Percentiles rank a stretch among this genome's conserved stretches.
phyloP scores from a whole-genome alignment of 2,113 vertebrate species.

The Microtus richardsoni region DNA sequence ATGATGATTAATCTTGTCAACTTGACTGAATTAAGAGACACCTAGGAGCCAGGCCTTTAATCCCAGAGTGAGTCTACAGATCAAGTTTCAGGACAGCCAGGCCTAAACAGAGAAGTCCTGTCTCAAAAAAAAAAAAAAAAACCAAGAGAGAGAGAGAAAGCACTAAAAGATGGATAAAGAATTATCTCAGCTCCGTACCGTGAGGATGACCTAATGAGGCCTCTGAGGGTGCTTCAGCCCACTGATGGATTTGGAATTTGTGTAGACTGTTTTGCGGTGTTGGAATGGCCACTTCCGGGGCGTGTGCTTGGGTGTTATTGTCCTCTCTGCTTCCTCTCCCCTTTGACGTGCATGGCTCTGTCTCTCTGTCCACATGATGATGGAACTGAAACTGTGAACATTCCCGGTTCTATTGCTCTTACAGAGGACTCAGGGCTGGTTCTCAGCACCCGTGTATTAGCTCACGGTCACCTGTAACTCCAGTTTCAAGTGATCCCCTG shows the following conservation, averaged over 20 bases:
- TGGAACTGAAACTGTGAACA: background rate
- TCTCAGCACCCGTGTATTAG: background rate
- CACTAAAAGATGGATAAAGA: too few relatives aligned
- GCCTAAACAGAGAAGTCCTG: background rate
- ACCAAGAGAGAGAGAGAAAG: background rate
- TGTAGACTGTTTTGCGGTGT: background rate
- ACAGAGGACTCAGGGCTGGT: background rate
- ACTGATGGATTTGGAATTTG: background rate
- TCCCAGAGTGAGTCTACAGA: too few relatives aligned
- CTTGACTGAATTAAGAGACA: background rate
- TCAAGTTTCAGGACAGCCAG: background rate
- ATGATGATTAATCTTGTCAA: background rate
- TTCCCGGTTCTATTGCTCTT: background rate
- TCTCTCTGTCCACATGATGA: background rate
- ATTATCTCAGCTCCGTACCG: too few relatives aligned
- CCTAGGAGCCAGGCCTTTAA: background rate
- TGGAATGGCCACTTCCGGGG: background rate
- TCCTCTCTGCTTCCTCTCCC: background rate
- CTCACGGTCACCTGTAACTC: background rate
- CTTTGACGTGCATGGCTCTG: background rate
- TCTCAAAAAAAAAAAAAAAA: too few relatives aligned
- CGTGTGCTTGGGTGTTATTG: background rate
- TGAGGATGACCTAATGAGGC: too few relatives aligned
- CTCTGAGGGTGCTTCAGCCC: background rate
- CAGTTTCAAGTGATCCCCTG: background rate